A percentile compares a stretch with the other conserved stretches of the same genome.
Conservation (phyloP, 2,113 vertebrate species). For the Toxotes chatareus region DNA sequence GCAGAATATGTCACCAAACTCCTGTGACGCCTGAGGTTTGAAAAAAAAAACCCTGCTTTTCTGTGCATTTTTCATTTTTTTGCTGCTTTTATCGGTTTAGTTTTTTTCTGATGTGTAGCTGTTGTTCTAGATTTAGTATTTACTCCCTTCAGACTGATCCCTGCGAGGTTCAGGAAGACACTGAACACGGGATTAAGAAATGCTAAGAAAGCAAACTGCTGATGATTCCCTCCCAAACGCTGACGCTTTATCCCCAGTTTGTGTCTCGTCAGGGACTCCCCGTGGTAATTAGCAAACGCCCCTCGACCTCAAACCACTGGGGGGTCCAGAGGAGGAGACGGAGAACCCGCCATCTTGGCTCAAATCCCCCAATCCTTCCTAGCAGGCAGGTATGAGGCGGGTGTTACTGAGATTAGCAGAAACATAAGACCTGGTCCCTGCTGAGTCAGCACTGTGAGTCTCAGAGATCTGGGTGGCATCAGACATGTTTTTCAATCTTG, state of each 20-base stretch:
- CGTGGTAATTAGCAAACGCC: conserved; percentile 45
- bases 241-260: conserved; percentile 36
- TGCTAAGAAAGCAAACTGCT: conserved; percentile 47
- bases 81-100: not conserved
- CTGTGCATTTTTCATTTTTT: not conserved
- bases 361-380: conserved; percentile 27
- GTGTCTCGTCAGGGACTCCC: conserved; percentile 39
- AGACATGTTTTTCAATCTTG: conserved; percentile 19
- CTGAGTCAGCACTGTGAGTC: conserved; percentile 66
- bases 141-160: conserved; percentile 40
- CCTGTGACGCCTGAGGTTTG: not conserved
- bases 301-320: conserved; percentile 8
- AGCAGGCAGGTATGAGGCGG: conserved; percentile 39
- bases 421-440: conserved; percentile 58
- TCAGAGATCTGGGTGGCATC: not conserved
- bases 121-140: conserved; percentile 45
- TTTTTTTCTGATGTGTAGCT: not conserved
- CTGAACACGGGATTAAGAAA: conserved; percentile 58
- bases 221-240: conserved; percentile 36
- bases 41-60: conserved; percentile 5
- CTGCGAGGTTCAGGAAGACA: conserved; percentile 8
- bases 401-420: conserved; percentile 34
- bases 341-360: conserved; percentile 9
- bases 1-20: not conserved
- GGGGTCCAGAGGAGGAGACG: conserved; percentile 17